Percentiles rank a stretch among this genome's conserved stretches.
These are phyloP conservation scores for Thamnaconus septentrionalis DNA, from an alignment of 2,113 vertebrate genomes.

Conservation along the genomic window DNA sequence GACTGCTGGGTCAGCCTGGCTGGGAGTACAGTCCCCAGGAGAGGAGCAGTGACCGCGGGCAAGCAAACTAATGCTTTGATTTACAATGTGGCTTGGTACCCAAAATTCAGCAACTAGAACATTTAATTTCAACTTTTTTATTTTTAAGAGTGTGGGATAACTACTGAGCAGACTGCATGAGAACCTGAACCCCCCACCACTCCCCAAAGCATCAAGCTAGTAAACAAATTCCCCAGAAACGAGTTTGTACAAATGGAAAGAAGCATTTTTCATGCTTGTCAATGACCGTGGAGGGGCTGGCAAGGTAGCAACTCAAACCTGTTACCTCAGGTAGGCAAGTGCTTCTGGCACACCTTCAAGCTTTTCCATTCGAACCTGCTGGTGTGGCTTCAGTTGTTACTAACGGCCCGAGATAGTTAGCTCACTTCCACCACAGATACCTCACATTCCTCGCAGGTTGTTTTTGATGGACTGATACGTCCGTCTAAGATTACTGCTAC, in stretches of 20 bases:
- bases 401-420: neutral
- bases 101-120: neutral
- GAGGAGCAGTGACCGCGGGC: constrained; percentile 10
- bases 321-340: too few relatives aligned
- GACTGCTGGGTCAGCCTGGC: constrained; percentile 1
- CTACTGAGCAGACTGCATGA: constrained; percentile 15
- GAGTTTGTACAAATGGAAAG: constrained; percentile 43
- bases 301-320: too few relatives aligned
- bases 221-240: constrained; percentile 56
- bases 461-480: neutral
- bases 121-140: constrained; percentile 16
- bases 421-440: neutral
- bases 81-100: constrained; percentile 23
- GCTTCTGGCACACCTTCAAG: too few relatives aligned
- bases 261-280: constrained; percentile 37
- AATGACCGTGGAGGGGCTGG: too few relatives aligned
- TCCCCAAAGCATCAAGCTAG: constrained; percentile 8
- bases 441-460: neutral
- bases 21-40: constrained; percentile 23
- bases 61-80: constrained; percentile 42
- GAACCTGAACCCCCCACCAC: constrained; percentile 12
- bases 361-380: neutral
- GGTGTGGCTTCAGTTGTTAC: neutral
- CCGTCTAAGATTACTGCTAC: neutral
- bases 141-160: constrained; percentile 25